Percentiles rank a stretch among this genome's conserved stretches.
phyloP scores from a whole-genome alignment of 2,113 vertebrate species.

The Dunckerocampus dactyliophorus region DNA sequence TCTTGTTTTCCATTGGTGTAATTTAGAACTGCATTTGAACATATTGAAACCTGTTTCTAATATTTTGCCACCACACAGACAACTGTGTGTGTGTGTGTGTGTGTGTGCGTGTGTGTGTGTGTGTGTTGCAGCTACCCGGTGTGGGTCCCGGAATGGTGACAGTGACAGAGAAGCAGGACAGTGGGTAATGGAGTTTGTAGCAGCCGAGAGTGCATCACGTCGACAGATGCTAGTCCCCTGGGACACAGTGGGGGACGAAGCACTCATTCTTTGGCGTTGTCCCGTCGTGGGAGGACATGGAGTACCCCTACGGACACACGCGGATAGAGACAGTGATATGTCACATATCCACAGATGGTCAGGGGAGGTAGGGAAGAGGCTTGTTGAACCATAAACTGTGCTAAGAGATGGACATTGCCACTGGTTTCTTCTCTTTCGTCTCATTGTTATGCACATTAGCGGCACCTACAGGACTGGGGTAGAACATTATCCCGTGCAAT shows the following conservation, averaged over 20 bases:
- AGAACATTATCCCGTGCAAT: too few relatives aligned
- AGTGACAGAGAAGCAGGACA: conserved; percentile 57
- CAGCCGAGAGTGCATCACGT: conserved; percentile 55
- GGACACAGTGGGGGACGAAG: conserved; percentile 52
- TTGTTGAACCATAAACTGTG: conserved; percentile 1
- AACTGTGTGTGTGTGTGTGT: conserved; percentile 1
- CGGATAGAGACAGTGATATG: conserved; percentile 12
- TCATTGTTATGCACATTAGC: too few relatives aligned
- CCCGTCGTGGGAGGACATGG: conserved; percentile 43
- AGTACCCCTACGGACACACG: conserved; percentile 8
- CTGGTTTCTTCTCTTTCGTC: neutral
- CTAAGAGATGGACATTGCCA: neutral
- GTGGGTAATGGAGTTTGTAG: conserved; percentile 69
- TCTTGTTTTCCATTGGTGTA: too few relatives aligned
- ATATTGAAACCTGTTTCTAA: neutral
- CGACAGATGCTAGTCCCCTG: conserved; percentile 59
- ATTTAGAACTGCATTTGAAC: too few relatives aligned
- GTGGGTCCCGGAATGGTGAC: conserved; percentile 36
- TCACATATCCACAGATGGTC: conserved; percentile 11
- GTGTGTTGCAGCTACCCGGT: conserved; percentile 2
- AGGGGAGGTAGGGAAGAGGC: conserved; percentile 1
- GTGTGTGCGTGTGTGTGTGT: neutral
- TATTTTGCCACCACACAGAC: neutral
- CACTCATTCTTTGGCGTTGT: conserved; percentile 54
- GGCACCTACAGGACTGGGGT: too few relatives aligned